These are phyloP conservation scores for Acheta domesticus DNA, from an alignment of 2,888 invertebrate species.

Conservation along the genomic window DNA sequence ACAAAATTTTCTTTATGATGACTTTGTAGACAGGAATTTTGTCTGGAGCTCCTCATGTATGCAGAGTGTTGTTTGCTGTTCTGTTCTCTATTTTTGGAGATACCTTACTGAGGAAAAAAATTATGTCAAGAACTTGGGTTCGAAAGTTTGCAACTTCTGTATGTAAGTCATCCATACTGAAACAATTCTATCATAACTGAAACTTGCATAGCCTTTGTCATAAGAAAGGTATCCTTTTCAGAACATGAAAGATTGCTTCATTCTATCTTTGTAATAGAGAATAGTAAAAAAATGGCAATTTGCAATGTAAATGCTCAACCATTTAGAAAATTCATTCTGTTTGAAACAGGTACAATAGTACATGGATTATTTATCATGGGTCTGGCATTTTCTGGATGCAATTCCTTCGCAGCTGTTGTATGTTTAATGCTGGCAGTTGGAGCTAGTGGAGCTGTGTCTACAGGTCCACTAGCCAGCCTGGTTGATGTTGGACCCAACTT, in stretches of 20 bases:
- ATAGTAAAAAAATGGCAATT: too few species aligned
- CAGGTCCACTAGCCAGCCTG: constrained; percentile 62
- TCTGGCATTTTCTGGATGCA: constrained; percentile 61
- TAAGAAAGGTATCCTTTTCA: too few species aligned
- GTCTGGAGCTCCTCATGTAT: constrained; percentile 60
- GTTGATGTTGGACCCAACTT: constrained; percentile 60
- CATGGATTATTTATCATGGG: constrained; percentile 62
- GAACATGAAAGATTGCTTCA: too few species aligned
- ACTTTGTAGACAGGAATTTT: constrained; percentile 57
- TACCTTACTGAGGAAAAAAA: constrained; percentile 55
- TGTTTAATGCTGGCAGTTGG: constrained; percentile 61
- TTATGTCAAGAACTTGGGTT: constrained; percentile 59
- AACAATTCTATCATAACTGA: too few species aligned
- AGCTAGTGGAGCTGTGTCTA: constrained; percentile 63
- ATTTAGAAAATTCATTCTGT: background rate
- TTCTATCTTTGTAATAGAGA: too few species aligned
- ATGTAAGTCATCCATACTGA: constrained; percentile 48
- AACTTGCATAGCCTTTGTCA: background rate
- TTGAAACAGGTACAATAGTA: constrained; percentile 44
- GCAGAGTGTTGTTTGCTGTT: constrained; percentile 59
- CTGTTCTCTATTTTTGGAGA: constrained; percentile 57
- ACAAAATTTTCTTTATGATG: too few species aligned
- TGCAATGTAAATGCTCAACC: too few species aligned
- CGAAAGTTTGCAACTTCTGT: constrained; percentile 61
- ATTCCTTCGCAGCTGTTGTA: constrained; percentile 56